Percentiles rank a stretch among this genome's conserved stretches.
Evolutionary conservation across 2,797 vertebrate species (phyloP).

Genomic region (Anabas testudineus): DNA sequence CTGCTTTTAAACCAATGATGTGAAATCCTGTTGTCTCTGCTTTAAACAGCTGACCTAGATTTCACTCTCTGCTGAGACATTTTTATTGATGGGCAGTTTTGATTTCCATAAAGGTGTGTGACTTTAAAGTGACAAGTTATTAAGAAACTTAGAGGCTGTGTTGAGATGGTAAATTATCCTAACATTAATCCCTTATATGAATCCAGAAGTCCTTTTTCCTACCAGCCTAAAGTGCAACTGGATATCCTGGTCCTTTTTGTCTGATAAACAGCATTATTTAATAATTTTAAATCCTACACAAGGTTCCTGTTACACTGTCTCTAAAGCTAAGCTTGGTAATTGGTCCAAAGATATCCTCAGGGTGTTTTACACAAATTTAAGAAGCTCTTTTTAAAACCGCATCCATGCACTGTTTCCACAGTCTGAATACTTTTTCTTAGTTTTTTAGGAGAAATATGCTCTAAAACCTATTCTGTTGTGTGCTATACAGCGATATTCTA

Average conservation of each 20-base stretch:
- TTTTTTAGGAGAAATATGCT: no score
- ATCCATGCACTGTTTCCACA: neutral
- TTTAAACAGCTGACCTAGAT: conserved; percentile 16
- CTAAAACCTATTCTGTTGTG: no score
- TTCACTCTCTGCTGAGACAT: neutral
- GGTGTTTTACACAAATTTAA: neutral
- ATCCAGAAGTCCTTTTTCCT: neutral
- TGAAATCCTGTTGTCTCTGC: conserved; percentile 1
- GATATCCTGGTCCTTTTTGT: neutral
- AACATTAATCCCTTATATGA: neutral
- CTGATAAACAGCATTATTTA: no score
- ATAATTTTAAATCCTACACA: no score
- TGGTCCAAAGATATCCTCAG: no score
- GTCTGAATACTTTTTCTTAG: no score
- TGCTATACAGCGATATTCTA: no score
- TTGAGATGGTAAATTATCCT: neutral
- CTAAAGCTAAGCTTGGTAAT: no score
- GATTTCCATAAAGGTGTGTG: neutral
- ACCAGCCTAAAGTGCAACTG: neutral
- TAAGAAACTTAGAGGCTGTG: neutral
- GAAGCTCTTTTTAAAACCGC: neutral
- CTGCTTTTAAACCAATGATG: conserved; percentile 7
- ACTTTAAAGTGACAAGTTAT: neutral
- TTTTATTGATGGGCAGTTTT: neutral
- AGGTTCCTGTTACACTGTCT: no score